Conservation (phyloP, 2,797 vertebrate genomes). For the Gila robusta region DNA sequence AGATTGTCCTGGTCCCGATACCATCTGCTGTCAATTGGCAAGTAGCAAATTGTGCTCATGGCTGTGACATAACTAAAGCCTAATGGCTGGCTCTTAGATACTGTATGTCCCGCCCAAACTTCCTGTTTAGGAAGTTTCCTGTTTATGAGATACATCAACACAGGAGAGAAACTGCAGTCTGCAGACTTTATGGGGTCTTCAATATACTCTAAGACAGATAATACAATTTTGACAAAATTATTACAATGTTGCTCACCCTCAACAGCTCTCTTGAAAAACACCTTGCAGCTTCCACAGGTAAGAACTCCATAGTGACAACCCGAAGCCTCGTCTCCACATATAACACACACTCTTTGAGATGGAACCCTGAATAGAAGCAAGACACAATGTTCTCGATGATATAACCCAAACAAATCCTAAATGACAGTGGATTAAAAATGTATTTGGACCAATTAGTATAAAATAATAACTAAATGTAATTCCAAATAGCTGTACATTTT, state of each 20-base stretch:
- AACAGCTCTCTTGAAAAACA: conserved; percentile 98
- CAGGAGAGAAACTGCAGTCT: background rate
- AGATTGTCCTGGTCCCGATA: background rate
- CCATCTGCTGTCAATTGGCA: background rate
- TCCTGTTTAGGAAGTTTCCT: background rate
- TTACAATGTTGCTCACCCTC: conserved; percentile 86
- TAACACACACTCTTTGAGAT: conserved; percentile 92
- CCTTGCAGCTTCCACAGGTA: conserved; percentile 98
- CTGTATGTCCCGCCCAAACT: background rate
- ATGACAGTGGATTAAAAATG: background rate
- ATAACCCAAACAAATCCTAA: background rate
- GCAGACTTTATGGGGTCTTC: background rate
- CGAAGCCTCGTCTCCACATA: conserved; percentile 96
- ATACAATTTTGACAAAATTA: background rate
- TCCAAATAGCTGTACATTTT: background rate
- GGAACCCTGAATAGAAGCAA: conserved; percentile 71
- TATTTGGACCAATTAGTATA: background rate
- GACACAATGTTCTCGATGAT: background rate
- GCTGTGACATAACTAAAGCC: background rate
- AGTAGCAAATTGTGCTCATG: background rate
- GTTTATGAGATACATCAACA: background rate
- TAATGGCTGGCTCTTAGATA: background rate
- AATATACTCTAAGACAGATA: background rate
- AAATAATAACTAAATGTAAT: background rate
- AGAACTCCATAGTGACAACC: conserved; percentile 98